phyloP scores from a whole-genome alignment of 1,140 invertebrate species.

The Delia radicum region DNA sequence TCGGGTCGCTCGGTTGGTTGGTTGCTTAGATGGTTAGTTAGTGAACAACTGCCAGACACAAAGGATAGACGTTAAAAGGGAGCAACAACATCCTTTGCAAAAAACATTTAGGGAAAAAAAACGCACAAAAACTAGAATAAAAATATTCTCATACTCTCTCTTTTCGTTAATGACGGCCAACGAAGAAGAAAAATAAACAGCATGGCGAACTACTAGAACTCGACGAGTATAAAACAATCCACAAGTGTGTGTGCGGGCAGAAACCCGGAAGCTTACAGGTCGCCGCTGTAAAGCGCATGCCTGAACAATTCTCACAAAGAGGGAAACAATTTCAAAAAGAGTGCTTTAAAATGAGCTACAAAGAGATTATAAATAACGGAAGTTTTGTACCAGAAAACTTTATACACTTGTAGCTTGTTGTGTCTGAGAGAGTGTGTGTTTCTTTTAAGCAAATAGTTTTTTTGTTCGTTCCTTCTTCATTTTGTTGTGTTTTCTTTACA shows the following conservation, averaged over 20 bases:
- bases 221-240: constrained; percentile 36
- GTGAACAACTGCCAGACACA: neutral
- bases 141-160: no score
- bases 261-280: constrained; percentile 31
- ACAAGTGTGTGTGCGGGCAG: constrained; percentile 51
- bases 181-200: neutral
- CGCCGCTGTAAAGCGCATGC: constrained; percentile 25
- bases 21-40: neutral
- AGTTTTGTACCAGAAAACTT: no score
- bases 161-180: neutral
- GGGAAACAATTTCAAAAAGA: neutral
- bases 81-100: neutral
- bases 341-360: no score
- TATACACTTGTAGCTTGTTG: constrained; percentile 3
- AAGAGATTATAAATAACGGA: no score
- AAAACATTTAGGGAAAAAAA: neutral
- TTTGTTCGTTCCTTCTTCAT: neutral
- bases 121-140: neutral
- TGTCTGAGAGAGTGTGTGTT: neutral
- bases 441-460: neutral
- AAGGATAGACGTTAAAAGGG: neutral
- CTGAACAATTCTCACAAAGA: neutral
- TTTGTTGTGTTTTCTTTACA: neutral
- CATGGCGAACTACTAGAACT: neutral
- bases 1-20: neutral